These are phyloP conservation scores for Loriculus beryllinus DNA, from an alignment of 2,797 vertebrate genomes.

Conservation along the genomic window DNA sequence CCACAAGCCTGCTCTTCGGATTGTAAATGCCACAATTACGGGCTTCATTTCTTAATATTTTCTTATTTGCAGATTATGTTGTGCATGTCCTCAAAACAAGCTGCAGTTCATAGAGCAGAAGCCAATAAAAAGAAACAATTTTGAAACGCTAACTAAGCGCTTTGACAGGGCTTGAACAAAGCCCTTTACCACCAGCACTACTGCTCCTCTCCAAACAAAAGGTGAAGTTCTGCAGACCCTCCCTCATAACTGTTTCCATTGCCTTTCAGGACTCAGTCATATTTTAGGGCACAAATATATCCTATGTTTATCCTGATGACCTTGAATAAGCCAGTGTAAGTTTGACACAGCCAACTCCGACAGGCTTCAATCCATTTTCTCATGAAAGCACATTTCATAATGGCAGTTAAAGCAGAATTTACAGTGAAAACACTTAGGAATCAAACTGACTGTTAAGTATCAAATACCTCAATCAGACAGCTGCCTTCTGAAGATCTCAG, in stretches of 20 bases:
- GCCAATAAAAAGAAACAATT: not conserved
- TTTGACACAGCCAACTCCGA: not conserved
- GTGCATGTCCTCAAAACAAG: not conserved
- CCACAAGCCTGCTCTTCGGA: accelerated
- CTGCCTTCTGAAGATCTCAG: not conserved
- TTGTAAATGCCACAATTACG: accelerated
- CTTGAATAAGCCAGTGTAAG: not conserved
- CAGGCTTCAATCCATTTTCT: not conserved
- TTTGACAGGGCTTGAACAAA: not conserved
- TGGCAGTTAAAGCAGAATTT: not conserved
- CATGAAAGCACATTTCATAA: not conserved
- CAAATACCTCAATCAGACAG: not conserved
- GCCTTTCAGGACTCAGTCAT: accelerated
- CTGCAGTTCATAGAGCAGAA: accelerated
- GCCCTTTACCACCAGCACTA: not conserved
- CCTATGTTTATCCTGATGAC: not conserved
- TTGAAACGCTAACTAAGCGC: not conserved
- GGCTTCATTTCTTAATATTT: not conserved
- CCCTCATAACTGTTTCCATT: accelerated
- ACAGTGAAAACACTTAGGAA: not conserved
- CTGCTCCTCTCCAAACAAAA: accelerated
- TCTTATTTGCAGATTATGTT: not conserved
- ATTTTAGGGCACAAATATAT: not conserved
- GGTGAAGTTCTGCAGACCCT: not conserved
- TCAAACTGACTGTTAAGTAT: not conserved